Base-by-base conservation (phyloP, 2,888 invertebrate species). In the Galerucella calmariensis region DNA sequence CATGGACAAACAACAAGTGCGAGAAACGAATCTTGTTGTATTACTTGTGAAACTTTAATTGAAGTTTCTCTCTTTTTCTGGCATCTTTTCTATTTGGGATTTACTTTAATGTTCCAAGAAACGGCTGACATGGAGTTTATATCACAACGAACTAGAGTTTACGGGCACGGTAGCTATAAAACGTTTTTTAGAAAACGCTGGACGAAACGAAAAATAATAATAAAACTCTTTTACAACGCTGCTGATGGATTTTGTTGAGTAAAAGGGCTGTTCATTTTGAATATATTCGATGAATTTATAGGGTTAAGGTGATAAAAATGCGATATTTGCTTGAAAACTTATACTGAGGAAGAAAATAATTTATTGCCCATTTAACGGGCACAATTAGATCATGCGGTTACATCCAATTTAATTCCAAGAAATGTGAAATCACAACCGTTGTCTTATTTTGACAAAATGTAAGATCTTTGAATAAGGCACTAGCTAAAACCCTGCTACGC, bases 1-100 rank as follows among this genome's bases (percentile, higher is more conserved):
- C 16, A 27, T 11, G 61, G 27, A 61, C 35, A 61, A 61, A 67
- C 61, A 69, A 69, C 69, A 69, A 68, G 68, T 68, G 68, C 24
- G 16, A 67, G 53, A 67, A 67, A 58, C 56, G 58, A 67, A 67
- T 67, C 58, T 67, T 67, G 67, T 67, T 67, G 51, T 67, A 67
- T 67, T 67, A 53, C 53, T 67, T 67, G 67, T 35, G 67, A 67
- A 67, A 67, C 35, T 67, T 67, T 27, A 67, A 67, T 67, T 67
- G 46, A 35, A 67, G 20, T 56, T 56, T 35, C 12, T 67, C n/a
- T 53, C 67, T n/a, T n/a, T n/a, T n/a, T n/a, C n/a, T n/a, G n/a
- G n/a, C n/a, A n/a, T 56, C 20, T n/a, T 56, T 56, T 56, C 20
- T 20, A 56, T 56, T 56, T 56, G 10, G 16, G 20, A 20, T 65